phyloP scores from a whole-genome alignment of 2,797 vertebrate genomes.

The Synanceia verrucosa region DNA sequence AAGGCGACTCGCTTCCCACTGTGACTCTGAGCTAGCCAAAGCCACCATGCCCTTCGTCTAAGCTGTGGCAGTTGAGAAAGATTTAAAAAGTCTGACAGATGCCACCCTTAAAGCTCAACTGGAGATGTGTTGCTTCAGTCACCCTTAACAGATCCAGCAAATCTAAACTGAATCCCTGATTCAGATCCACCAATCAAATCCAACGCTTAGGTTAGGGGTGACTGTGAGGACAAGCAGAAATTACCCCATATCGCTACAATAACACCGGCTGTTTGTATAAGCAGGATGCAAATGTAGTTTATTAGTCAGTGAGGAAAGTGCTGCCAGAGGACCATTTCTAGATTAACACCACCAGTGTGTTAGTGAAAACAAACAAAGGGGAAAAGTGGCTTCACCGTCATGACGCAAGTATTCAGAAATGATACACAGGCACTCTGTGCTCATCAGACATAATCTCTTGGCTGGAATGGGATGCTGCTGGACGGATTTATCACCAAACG shows the following conservation, averaged over 20 bases:
- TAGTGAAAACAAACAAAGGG: slow-evolving; percentile 71
- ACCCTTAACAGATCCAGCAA: slow-evolving; percentile 53
- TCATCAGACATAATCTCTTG: slow-evolving; percentile 64
- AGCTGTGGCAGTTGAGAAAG: slow-evolving; percentile 65
- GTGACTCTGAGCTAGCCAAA: slow-evolving; percentile 57
- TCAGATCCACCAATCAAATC: slow-evolving; percentile 53
- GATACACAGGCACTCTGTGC: slow-evolving; percentile 55
- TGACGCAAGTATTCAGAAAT: slow-evolving; percentile 69
- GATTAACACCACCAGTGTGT: slow-evolving; percentile 67
- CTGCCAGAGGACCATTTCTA: slow-evolving; percentile 51
- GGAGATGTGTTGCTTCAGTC: slow-evolving; percentile 62
- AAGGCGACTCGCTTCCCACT: slow-evolving; percentile 51
- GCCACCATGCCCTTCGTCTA: slow-evolving; percentile 43
- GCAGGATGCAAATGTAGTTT: slow-evolving; percentile 32
- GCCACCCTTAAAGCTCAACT: slow-evolving; percentile 55
- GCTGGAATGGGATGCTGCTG: slow-evolving; percentile 42
- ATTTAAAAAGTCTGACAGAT: slow-evolving; percentile 66
- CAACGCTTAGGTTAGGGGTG: slow-evolving; percentile 44
- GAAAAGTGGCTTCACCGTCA: slow-evolving; percentile 39
- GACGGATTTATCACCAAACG: slow-evolving; percentile 49
- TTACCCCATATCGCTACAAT: slow-evolving; percentile 38
- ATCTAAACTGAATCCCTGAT: slow-evolving; percentile 53
- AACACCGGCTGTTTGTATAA: slow-evolving; percentile 57
- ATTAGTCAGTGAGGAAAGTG: slow-evolving; percentile 41
- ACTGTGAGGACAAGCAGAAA: slow-evolving; percentile 54